Conservation (phyloP, 64 coral and sea anemone species). For the Actinia equina region DNA sequence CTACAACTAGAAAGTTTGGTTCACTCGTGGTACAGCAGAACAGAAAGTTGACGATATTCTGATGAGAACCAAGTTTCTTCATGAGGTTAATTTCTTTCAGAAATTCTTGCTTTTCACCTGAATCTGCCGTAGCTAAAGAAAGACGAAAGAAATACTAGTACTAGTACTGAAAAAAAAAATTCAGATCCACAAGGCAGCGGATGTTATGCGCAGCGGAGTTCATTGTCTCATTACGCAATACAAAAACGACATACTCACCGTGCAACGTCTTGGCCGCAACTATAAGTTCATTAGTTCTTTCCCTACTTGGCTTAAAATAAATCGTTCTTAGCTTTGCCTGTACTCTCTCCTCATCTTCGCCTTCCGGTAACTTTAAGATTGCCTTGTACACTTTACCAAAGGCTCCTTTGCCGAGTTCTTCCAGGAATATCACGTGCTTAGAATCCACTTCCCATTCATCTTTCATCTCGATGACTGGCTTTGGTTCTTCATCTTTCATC, state of each 20-base stretch:
- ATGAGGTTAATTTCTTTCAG: slow-evolving; percentile 30
- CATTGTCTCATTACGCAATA: no score
- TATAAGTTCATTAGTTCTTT: not conserved
- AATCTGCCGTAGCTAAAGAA: not conserved
- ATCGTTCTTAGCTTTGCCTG: not conserved
- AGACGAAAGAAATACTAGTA: not conserved
- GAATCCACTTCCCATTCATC: not conserved
- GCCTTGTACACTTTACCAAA: not conserved
- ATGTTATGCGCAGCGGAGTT: no score
- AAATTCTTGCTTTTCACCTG: slow-evolving; percentile 20
- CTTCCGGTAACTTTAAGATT: not conserved
- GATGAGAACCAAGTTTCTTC: slow-evolving; percentile 27
- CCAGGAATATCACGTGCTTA: not conserved
- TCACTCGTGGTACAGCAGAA: slow-evolving; percentile 16
- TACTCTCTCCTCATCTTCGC: not conserved
- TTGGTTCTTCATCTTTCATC: not conserved
- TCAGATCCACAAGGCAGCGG: not conserved
- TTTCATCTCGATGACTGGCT: not conserved
- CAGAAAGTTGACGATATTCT: slow-evolving; percentile 36
- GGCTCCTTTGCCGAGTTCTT: not conserved
- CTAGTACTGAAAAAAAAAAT: not conserved
- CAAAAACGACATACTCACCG: no score
- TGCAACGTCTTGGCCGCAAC: slow-evolving; percentile 3
- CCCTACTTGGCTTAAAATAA: not conserved
- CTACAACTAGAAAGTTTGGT: slow-evolving; percentile 21